Conservation (phyloP, 2,888 invertebrate genomes). For the Oligia latruncula region DNA sequence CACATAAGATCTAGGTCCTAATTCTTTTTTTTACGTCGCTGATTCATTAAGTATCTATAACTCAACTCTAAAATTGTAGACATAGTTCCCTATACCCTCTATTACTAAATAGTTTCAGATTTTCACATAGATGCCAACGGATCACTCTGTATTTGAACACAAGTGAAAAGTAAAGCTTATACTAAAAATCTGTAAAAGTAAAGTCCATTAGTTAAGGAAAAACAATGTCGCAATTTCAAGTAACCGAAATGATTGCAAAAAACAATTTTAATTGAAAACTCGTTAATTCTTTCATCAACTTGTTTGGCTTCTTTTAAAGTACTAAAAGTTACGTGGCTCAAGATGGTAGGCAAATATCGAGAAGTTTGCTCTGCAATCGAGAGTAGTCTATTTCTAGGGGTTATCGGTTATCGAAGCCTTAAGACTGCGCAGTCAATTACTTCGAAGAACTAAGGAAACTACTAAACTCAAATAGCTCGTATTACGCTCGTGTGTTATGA, state of each 20-base stretch:
- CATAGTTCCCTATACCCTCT: neutral
- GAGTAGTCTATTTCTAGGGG: conserved; percentile 13
- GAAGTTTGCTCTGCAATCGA: conserved; percentile 30
- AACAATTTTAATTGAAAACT: conserved; percentile 16
- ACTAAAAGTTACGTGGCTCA: conserved; percentile 35
- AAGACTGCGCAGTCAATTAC: conserved; percentile 34
- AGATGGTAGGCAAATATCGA: conserved; percentile 9
- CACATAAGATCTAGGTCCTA: neutral
- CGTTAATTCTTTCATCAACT: conserved; percentile 6
- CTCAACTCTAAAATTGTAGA: neutral
- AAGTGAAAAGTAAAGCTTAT: no score
- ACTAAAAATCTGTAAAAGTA: neutral
- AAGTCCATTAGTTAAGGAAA: neutral
- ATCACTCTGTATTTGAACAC: neutral
- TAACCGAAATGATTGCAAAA: neutral
- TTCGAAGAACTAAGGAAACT: conserved; percentile 30
- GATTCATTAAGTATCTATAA: no score
- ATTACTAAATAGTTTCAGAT: neutral
- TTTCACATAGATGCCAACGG: neutral
- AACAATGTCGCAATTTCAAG: conserved; percentile 15
- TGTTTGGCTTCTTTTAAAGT: conserved; percentile 27
- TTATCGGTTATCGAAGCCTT: conserved; percentile 46
- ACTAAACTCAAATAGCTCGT: neutral
- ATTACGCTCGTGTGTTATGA: neutral
- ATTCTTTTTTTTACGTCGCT: neutral